phyloP scores from a whole-genome alignment of 1,140 invertebrate genomes.

The Tigriopus japonicus region DNA sequence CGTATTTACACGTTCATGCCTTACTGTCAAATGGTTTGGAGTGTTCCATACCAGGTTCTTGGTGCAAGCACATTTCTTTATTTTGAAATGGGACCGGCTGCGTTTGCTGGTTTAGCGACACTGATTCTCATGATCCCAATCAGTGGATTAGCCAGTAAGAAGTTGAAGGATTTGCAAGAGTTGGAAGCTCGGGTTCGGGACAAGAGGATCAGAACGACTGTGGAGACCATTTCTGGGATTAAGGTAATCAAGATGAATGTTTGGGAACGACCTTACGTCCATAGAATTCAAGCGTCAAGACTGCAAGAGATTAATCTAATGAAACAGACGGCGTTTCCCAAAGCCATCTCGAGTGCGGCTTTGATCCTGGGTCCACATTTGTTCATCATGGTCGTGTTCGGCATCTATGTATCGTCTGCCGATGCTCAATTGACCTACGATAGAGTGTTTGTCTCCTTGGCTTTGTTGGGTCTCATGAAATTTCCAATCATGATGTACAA shows the following conservation, averaged over 20 bases:
- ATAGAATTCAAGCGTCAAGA: conserved; percentile 30
- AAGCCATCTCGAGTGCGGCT: background rate
- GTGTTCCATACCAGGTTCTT: background rate
- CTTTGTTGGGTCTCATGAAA: background rate
- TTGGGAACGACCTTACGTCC: conserved; percentile 61
- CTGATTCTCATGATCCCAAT: background rate
- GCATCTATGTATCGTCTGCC: background rate
- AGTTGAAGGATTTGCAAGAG: background rate
- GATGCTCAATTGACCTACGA: background rate
- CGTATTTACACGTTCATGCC: background rate
- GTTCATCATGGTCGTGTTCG: background rate
- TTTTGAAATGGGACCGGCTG: background rate
- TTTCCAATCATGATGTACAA: background rate
- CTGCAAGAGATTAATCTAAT: background rate
- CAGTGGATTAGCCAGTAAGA: background rate
- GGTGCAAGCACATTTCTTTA: background rate
- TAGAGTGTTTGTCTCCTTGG: conserved; percentile 18
- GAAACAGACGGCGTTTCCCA: background rate
- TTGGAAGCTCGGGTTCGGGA: background rate
- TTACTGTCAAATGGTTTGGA: background rate
- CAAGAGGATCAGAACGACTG: conserved; percentile 24
- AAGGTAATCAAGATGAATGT: conserved; percentile 73
- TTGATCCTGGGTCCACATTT: background rate
- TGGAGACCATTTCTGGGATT: conserved; percentile 36
- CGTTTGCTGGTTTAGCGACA: background rate